A percentile compares a stretch with the other conserved stretches of the same genome.
phyloP scores from a whole-genome alignment of 2,888 invertebrate genomes.

The Nemotelus pantherinus region DNA sequence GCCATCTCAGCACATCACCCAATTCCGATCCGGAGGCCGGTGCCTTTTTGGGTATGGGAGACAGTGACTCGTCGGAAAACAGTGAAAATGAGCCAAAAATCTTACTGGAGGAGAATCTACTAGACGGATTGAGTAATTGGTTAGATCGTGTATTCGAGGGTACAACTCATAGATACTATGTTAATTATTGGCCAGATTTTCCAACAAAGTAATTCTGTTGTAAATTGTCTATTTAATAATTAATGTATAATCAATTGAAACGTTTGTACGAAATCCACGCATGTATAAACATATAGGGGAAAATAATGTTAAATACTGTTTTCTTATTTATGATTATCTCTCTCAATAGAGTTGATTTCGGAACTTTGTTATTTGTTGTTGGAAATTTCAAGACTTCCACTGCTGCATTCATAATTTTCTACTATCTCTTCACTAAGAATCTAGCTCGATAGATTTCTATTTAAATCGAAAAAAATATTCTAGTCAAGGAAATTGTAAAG shows the following conservation, averaged over 20 bases:
- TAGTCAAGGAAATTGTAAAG: constrained; percentile 16
- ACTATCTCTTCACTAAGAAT: neutral
- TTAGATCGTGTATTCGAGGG: constrained; percentile 97
- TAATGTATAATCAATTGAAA: constrained; percentile 8
- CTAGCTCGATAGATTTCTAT: neutral
- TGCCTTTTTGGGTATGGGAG: constrained; percentile 87
- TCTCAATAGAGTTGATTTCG: neutral
- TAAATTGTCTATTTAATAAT: constrained; percentile 7
- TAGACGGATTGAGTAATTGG: constrained; percentile 96
- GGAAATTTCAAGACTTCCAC: neutral
- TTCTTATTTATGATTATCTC: neutral
- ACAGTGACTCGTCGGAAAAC: constrained; percentile 70
- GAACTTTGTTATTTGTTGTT: constrained; percentile 11
- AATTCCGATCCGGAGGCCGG: constrained; percentile 79
- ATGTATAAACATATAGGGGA: neutral
- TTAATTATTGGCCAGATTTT: constrained; percentile 99
- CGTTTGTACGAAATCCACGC: constrained; percentile 12
- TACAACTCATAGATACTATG: constrained; percentile 91
- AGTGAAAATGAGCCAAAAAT: constrained; percentile 65
- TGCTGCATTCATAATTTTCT: neutral
- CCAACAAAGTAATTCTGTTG: constrained; percentile 74
- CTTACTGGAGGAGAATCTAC: constrained; percentile 77
- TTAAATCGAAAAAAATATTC: neutral
- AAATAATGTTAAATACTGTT: no score
- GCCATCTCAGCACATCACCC: constrained; percentile 66